Evolutionary conservation across 2,113 vertebrate genomes (phyloP).

Genomic region (Indicator indicator): DNA sequence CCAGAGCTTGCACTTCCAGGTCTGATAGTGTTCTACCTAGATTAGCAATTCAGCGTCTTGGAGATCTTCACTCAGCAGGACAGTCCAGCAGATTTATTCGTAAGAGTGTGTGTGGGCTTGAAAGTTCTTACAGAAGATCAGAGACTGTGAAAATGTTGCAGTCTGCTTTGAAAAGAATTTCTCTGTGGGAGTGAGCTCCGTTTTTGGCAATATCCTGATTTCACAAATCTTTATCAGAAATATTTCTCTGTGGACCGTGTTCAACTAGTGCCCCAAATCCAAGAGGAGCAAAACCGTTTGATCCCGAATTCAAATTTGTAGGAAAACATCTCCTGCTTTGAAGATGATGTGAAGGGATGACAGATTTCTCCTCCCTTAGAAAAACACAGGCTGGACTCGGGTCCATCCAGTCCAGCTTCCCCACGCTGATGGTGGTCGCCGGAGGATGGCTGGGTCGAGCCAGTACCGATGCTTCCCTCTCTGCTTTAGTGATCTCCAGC

Average conservation of each 20-base stretch:
- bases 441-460: not conserved
- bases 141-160: conserved; percentile 23
- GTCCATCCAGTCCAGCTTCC: not conserved
- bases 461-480: not conserved
- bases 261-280: not conserved
- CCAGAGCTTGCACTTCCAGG: rapidly evolving
- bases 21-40: not conserved
- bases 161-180: conserved; percentile 21
- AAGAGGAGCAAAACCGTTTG: not conserved
- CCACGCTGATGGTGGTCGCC: not conserved
- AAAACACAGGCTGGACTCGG: not conserved
- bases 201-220: not conserved
- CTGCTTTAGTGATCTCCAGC: not conserved
- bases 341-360: not conserved
- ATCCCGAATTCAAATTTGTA: not conserved
- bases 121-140: conserved; percentile 11
- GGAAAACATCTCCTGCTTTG: not conserved
- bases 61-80: not conserved
- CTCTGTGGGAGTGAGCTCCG: not conserved
- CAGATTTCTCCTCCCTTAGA: not conserved
- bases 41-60: not conserved
- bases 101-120: conserved; percentile 37
- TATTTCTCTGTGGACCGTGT: not conserved
- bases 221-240: not conserved
- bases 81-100: not conserved